A percentile compares a stretch with the other conserved stretches of the same genome.
Evolutionary conservation across 2,797 vertebrate species (phyloP).

Genomic region (Cyprinodon diabolis): DNA sequence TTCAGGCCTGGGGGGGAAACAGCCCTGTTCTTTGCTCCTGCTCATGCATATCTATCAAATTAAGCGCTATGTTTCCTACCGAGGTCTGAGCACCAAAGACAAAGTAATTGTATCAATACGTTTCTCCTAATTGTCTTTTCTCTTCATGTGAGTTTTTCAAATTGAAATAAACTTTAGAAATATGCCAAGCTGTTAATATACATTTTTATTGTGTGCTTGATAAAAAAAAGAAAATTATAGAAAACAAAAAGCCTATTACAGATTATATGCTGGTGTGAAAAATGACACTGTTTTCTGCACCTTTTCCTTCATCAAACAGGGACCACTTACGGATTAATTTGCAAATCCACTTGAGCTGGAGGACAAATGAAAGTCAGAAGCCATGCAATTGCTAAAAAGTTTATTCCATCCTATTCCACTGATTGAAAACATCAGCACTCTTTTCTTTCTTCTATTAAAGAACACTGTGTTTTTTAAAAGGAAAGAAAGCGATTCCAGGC

Average conservation of each 20-base stretch:
- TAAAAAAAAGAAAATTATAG: background rate
- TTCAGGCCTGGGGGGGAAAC: no score
- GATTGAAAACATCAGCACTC: background rate
- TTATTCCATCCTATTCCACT: slow-evolving; percentile 28
- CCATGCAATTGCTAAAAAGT: slow-evolving; percentile 28
- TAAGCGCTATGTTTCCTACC: no score
- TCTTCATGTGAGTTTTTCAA: no score
- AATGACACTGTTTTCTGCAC: slow-evolving; percentile 16
- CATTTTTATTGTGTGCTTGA: no score
- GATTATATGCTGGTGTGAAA: background rate
- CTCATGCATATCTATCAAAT: no score
- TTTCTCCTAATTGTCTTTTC: no score
- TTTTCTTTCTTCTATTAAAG: slow-evolving; percentile 37
- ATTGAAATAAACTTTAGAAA: no score
- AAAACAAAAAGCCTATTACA: background rate
- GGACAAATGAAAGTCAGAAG: slow-evolving; percentile 61
- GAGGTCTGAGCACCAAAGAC: no score
- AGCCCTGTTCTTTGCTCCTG: no score
- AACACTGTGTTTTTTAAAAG: slow-evolving; percentile 19
- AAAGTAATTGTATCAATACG: no score
- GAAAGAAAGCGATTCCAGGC: slow-evolving; percentile 21
- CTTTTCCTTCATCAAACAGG: slow-evolving; percentile 18
- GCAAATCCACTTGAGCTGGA: slow-evolving; percentile 23
- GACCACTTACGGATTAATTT: slow-evolving; percentile 33
- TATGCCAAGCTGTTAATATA: background rate